Evolutionary conservation across 2,113 vertebrate genomes (phyloP).

Genomic region (Lethenteron camtschaticum): DNA sequence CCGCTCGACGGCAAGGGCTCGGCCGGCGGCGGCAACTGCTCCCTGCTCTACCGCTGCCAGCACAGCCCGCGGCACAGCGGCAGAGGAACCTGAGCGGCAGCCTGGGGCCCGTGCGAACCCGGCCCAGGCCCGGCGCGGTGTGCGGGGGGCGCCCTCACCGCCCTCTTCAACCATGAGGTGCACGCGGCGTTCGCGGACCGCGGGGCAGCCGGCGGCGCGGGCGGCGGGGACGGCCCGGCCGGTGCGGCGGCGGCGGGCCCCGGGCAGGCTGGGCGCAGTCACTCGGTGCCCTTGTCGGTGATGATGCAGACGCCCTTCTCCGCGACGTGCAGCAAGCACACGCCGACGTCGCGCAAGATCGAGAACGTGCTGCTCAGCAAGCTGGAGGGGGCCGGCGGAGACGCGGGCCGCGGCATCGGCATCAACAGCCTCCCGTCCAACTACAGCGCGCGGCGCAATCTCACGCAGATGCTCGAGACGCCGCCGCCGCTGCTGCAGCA

Average conservation of each 20-base stretch:
- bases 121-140: neutral
- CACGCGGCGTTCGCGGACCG: neutral
- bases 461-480: neutral
- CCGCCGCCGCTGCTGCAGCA: neutral
- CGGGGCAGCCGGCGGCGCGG: neutral
- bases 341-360: neutral
- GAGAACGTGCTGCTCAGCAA: slow-evolving; percentile 3
- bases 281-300: neutral
- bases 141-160: neutral
- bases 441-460: slow-evolving; percentile 1
- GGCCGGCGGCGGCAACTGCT: neutral
- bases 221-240: neutral
- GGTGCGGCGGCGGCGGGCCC: neutral
- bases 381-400: neutral
- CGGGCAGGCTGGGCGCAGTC: neutral
- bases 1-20: neutral
- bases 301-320: slow-evolving; percentile 2
- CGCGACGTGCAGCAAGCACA: neutral
- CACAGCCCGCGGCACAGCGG: neutral
- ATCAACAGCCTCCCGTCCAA: slow-evolving; percentile 3
- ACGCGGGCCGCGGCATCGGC: neutral
- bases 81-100: slow-evolving; percentile 5
- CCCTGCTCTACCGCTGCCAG: slow-evolving; percentile 1
- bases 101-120: neutral
- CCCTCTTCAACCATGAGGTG: neutral